Base-by-base conservation (phyloP, 2,113 vertebrate genomes). In the Bufo bufo region DNA sequence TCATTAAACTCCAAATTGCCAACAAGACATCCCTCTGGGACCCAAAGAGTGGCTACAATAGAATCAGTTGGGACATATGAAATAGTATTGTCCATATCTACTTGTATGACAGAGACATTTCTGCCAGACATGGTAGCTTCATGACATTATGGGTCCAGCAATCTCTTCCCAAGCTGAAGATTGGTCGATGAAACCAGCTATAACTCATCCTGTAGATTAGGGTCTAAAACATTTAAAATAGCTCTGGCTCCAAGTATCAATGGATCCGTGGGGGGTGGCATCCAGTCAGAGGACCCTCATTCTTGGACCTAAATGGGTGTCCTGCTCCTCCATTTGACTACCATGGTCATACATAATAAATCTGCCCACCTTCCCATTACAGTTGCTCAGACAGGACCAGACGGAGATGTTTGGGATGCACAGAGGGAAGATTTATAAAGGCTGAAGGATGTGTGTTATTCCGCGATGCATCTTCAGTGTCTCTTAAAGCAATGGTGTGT, bases 401-500 rank as follows among this genome's bases (percentile, higher is more conserved):
- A 16, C 58, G n/a, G 72, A 19, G 23, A 49, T 20, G 14, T 82
- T 59, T 69, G 49, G 61, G 65, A 45, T 59, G 54, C 78, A 82
- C 23, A 33, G 79, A 72, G 50, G 54, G 65, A 82, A 80, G 77
- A 84, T 65, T 77, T 84, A 65, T 45, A 87, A 20, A 61, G 81
- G 58, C 33, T 78, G 56, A 56, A n/a, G 77, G 81, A 84, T 78
- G 61, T 84, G 58, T 84, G 87, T 33, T 59, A 88, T 88, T 88
- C 83, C 81, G 20, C 79, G 19, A 82, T 83, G 79, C 69, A 75
- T 59, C 65, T 80, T 87, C 85, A 45, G 63, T 87, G 85, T 81
- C 85, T 63, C 75, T 77, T 75, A 77, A 82, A 82, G 56, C 56
- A 83, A 88, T 74, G 72, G 75, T n/a, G 80, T 77, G 86, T 82